Evolutionary conservation across 2,888 invertebrate species (phyloP).

Genomic region (Protonemura montana): DNA sequence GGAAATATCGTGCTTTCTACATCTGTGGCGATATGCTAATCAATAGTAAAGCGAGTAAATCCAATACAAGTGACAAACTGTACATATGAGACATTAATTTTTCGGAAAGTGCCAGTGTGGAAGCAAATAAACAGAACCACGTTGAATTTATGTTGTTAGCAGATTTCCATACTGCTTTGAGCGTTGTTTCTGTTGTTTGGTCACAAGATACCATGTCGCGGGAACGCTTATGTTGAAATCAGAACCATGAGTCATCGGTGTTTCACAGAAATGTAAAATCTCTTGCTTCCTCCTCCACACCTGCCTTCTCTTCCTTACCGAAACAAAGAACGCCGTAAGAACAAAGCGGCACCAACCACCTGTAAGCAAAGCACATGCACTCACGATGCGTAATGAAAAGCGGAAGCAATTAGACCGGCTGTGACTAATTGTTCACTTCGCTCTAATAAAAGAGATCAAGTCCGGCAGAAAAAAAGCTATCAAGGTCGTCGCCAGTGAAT

Average conservation of each 20-base stretch:
- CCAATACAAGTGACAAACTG: too few relatives aligned
- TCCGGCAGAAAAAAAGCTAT: slow-evolving; percentile 22
- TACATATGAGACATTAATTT: too few relatives aligned
- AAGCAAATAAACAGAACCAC: too few relatives aligned
- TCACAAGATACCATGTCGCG: not conserved
- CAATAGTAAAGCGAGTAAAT: too few relatives aligned
- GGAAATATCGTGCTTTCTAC: too few relatives aligned
- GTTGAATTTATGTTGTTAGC: too few relatives aligned
- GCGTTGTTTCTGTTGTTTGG: too few relatives aligned
- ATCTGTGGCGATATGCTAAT: too few relatives aligned
- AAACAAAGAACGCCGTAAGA: not conserved
- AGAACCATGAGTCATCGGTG: slow-evolving; percentile 17
- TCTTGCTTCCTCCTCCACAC: not conserved
- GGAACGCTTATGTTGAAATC: not conserved
- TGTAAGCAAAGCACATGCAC: not conserved
- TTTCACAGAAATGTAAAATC: slow-evolving; percentile 1
- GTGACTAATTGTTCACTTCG: slow-evolving; percentile 8
- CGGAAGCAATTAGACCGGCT: slow-evolving; percentile 24
- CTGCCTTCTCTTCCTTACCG: not conserved
- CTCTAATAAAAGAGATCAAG: not conserved
- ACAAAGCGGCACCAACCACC: not conserved
- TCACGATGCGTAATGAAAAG: not conserved
- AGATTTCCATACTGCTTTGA: too few relatives aligned
- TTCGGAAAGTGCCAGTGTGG: too few relatives aligned
- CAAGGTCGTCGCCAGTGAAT: slow-evolving; percentile 46